A percentile compares a stretch with the other conserved stretches of the same genome.
Evolutionary conservation across 2,113 vertebrate species (phyloP).

Genomic region (Megaceryle maxima): DNA sequence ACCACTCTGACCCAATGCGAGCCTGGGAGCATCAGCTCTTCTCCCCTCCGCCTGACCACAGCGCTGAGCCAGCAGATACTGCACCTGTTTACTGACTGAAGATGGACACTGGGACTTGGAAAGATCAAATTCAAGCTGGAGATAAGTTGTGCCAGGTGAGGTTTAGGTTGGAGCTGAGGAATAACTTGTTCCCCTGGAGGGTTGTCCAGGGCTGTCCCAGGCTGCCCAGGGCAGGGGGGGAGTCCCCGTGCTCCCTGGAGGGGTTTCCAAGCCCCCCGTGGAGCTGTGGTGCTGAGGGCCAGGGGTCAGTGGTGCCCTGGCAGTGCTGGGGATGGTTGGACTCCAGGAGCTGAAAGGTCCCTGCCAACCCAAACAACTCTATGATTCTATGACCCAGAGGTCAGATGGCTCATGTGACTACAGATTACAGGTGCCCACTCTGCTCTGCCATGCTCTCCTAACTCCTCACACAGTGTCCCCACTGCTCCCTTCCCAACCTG

Average conservation of each 20-base stretch:
- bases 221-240: no score
- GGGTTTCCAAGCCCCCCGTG: no score
- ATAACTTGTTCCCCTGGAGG: no score
- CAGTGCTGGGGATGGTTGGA: no score
- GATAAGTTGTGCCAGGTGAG: neutral
- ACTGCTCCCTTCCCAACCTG: neutral
- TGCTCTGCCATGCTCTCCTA: neutral
- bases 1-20: neutral
- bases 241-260: no score
- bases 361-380: no score
- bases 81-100: rapidly evolving
- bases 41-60: rapidly evolving
- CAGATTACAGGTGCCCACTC: neutral
- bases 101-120: neutral
- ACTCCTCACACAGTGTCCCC: rapidly evolving
- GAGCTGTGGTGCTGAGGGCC: no score
- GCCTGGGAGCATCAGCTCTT: neutral
- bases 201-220: no score
- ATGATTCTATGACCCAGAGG: no score
- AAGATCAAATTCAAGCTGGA: neutral
- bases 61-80: rapidly evolving
- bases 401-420: neutral
- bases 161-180: no score
- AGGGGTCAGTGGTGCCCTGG: no score
- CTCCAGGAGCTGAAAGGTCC: no score